phyloP scores from a whole-genome alignment of 1,140 invertebrate genomes.

The Lordiphosa mommai region DNA sequence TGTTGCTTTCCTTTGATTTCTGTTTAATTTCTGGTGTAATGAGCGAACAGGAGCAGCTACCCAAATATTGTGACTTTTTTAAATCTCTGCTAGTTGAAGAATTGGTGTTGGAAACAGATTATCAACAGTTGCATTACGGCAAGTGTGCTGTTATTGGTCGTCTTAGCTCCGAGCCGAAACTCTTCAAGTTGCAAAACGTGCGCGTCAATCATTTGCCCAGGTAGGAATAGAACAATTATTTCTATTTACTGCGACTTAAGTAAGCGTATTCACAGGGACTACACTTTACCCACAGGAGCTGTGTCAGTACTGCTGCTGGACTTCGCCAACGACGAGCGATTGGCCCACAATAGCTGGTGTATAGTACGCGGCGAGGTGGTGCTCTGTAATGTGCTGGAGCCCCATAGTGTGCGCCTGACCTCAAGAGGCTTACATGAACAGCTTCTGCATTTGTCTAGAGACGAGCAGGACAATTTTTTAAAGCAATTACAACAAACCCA shows the following conservation, averaged over 20 bases:
- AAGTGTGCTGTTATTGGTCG: constrained; percentile 60
- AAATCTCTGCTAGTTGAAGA: constrained; percentile 61
- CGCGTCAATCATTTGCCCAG: constrained; percentile 33
- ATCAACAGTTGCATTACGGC: constrained; percentile 48
- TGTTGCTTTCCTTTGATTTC: too few relatives aligned
- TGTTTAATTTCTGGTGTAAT: too few relatives aligned
- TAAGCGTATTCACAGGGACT: constrained; percentile 14
- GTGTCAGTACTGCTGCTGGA: constrained; percentile 41
- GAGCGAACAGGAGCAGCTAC: constrained; percentile 12
- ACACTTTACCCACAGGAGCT: constrained; percentile 35
- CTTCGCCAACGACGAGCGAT: constrained; percentile 3
- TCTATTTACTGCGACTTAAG: neutral
- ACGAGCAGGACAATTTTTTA: constrained; percentile 7
- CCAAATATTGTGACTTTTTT: constrained; percentile 47
- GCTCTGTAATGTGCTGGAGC: constrained; percentile 31
- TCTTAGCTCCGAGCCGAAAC: constrained; percentile 10
- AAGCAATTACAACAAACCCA: constrained; percentile 20
- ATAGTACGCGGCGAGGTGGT: constrained; percentile 58
- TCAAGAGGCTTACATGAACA: constrained; percentile 31
- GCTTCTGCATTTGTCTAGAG: constrained; percentile 8
- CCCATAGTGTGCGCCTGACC: constrained; percentile 20
- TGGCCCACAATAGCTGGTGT: constrained; percentile 35
- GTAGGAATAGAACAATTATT: constrained; percentile 11
- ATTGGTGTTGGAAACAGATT: constrained; percentile 44
- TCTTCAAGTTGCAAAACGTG: constrained; percentile 50